Percentiles rank a stretch among this genome's conserved stretches.
phyloP scores from a whole-genome alignment of 2,797 vertebrate genomes.

The Valencia hispanica region DNA sequence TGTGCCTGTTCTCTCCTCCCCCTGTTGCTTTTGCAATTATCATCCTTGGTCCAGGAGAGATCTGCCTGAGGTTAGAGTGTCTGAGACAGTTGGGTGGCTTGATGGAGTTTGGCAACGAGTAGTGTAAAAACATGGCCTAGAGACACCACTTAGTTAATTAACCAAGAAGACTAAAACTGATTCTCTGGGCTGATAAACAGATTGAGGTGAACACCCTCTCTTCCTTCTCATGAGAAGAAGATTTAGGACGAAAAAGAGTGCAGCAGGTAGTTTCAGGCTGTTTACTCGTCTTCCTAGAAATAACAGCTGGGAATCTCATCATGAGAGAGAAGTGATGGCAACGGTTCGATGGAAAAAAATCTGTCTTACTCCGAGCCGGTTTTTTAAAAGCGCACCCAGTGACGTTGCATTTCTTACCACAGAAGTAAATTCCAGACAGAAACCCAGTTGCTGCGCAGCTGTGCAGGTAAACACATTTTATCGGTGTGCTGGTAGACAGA shows the following conservation, averaged over 20 bases:
- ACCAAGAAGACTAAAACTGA: conserved; percentile 70
- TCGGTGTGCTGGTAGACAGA: conserved; percentile 52
- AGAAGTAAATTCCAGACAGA: conserved; percentile 22
- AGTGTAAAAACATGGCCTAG: conserved; percentile 53
- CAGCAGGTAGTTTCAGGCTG: conserved; percentile 54
- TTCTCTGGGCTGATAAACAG: conserved; percentile 70
- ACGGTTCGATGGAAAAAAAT: conserved; percentile 18
- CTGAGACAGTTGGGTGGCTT: conserved; percentile 66
- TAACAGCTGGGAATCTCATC: conserved; percentile 45
- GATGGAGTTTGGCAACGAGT: conserved; percentile 68
- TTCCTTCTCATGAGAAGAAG: conserved; percentile 26
- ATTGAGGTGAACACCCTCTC: conserved; percentile 34
- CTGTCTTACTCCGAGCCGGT: not conserved
- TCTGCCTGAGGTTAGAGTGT: conserved; percentile 49
- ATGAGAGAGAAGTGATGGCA: conserved; percentile 4
- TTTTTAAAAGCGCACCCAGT: conserved; percentile 22
- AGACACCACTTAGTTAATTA: conserved; percentile 79
- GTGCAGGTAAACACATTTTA: conserved; percentile 50
- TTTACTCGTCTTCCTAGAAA: conserved; percentile 55
- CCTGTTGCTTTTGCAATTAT: conserved; percentile 67
- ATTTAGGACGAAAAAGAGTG: conserved; percentile 32
- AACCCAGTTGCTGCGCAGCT: conserved; percentile 46
- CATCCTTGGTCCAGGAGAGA: conserved; percentile 62
- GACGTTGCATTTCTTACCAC: conserved; percentile 4
- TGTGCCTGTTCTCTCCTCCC: conserved; percentile 43